Percentiles rank a stretch among this genome's conserved stretches.
These are phyloP conservation scores for Sinelater perroti DNA, from an alignment of 2,888 invertebrate species.

Conservation along the genomic window DNA sequence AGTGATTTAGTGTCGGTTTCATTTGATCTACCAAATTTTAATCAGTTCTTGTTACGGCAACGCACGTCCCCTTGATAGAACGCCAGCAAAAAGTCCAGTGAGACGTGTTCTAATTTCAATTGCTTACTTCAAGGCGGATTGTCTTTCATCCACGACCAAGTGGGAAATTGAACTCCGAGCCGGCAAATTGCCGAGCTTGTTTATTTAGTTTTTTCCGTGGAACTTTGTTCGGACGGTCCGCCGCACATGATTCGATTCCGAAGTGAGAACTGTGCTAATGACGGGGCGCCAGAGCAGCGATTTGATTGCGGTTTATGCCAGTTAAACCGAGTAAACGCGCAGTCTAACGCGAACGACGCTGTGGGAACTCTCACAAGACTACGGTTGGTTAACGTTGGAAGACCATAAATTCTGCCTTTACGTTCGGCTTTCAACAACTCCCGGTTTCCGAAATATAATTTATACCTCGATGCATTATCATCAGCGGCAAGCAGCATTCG, in stretches of 20 bases:
- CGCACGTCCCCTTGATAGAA: background rate
- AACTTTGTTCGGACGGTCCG: conserved; percentile 12
- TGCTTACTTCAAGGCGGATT: conserved; percentile 6
- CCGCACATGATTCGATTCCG: conserved; percentile 17
- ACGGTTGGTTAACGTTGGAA: conserved; percentile 10
- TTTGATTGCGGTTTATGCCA: conserved; percentile 8
- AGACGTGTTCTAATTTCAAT: conserved; percentile 14
- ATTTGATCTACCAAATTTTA: conserved; percentile 30
- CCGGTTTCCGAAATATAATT: conserved; percentile 35
- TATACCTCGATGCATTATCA: conserved; percentile 33
- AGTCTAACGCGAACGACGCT: background rate
- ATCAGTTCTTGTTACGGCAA: conserved; percentile 10
- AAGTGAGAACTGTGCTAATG: conserved; percentile 29
- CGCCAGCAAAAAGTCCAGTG: background rate
- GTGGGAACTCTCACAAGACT: conserved; percentile 26
- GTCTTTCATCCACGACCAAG: conserved; percentile 2
- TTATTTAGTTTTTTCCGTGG: background rate
- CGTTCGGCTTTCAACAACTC: conserved; percentile 35
- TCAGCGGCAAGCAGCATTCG: conserved; percentile 29
- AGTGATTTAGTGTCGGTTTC: conserved; percentile 30
- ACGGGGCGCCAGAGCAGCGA: conserved; percentile 9
- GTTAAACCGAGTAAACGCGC: background rate
- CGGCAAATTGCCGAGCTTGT: background rate
- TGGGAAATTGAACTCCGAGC: background rate
- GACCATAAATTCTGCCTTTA: conserved; percentile 30